These are phyloP conservation scores for Euclidia mi DNA, from an alignment of 2,888 invertebrate species.

Conservation along the genomic window DNA sequence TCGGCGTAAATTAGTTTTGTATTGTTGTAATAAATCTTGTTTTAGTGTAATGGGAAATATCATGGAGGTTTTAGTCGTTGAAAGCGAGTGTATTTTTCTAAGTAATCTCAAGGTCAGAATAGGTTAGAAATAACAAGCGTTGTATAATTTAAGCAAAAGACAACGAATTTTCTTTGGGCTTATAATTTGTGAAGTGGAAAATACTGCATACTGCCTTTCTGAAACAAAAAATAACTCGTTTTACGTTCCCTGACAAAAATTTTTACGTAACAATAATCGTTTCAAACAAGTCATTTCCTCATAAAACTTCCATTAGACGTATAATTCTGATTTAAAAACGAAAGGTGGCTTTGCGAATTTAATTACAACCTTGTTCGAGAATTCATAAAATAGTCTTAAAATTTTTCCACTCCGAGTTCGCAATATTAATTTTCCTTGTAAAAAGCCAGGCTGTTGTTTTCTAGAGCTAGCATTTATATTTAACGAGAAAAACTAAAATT, in stretches of 20 bases:
- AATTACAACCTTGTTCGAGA: neutral
- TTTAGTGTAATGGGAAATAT: neutral
- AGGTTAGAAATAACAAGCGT: too few relatives aligned
- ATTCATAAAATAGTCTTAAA: neutral
- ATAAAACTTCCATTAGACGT: constrained; percentile 5
- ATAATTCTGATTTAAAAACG: neutral
- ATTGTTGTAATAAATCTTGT: neutral
- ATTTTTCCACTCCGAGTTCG: constrained; percentile 3
- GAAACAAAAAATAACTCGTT: too few relatives aligned
- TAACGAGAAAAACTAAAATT: constrained; percentile 21
- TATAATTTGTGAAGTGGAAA: too few relatives aligned
- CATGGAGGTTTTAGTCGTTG: too few relatives aligned
- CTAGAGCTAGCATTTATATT: constrained; percentile 23
- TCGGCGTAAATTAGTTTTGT: neutral
- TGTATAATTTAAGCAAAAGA: too few relatives aligned
- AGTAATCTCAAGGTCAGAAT: too few relatives aligned
- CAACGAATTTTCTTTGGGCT: too few relatives aligned
- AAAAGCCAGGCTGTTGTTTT: too few relatives aligned
- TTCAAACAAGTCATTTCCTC: constrained; percentile 5
- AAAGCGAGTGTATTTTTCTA: too few relatives aligned
- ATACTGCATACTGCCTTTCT: too few relatives aligned
- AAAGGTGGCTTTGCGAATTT: constrained; percentile 12
- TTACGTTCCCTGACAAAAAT: too few relatives aligned
- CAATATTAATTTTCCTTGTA: constrained; percentile 10
- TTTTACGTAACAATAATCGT: neutral